Conservation (phyloP, 2,888 invertebrate species). For the Eledona agricola region DNA sequence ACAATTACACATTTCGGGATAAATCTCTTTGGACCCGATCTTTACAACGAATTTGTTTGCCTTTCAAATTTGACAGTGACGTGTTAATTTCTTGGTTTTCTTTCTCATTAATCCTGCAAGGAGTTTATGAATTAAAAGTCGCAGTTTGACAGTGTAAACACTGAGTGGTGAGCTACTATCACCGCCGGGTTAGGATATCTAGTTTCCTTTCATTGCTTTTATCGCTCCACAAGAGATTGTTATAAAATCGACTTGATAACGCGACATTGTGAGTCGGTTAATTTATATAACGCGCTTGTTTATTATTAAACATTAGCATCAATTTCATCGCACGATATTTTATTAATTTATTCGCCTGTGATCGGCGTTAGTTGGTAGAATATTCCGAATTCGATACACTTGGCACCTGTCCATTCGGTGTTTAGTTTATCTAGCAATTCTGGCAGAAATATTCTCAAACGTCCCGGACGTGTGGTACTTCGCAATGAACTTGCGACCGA, state of each 20-base stretch:
- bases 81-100: no score
- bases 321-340: constrained; percentile 27
- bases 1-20: no score
- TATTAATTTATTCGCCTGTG: no score
- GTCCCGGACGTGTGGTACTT: constrained; percentile 8
- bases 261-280: constrained; percentile 26
- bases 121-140: no score
- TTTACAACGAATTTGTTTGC: no score
- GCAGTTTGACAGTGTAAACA: no score
- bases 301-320: constrained; percentile 34
- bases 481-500: constrained; percentile 3
- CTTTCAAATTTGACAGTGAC: no score
- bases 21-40: no score
- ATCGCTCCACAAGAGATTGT: constrained; percentile 21
- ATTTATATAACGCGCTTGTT: constrained; percentile 29
- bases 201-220: constrained; percentile 16
- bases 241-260: constrained; percentile 34
- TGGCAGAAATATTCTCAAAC: constrained; percentile 9
- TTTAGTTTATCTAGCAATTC: constrained; percentile 9
- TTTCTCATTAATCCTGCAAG: constrained; percentile 1
- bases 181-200: neutral
- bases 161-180: neutral
- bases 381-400: constrained; percentile 1
- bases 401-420: constrained; percentile 16
- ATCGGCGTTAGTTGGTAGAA: no score